phyloP scores from a whole-genome alignment of 2,797 vertebrate species.

The Lutjanus argentimaculatus region DNA sequence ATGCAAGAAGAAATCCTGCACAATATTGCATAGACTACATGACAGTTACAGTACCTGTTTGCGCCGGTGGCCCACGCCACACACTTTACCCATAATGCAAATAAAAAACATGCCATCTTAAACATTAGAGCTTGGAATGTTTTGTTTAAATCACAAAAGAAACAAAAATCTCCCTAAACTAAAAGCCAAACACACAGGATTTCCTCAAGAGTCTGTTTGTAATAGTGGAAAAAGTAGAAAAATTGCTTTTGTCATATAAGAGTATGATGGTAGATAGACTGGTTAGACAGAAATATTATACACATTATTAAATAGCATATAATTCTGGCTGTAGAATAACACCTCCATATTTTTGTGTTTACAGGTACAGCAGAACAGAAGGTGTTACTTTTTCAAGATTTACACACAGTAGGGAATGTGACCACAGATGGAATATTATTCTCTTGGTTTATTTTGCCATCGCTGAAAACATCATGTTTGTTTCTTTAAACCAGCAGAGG shows the following conservation, averaged over 20 bases:
- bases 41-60: slow-evolving; percentile 10
- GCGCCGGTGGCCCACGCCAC: not conserved
- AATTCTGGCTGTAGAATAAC: slow-evolving; percentile 12
- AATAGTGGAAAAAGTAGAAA: slow-evolving; percentile 9
- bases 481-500: slow-evolving; percentile 11
- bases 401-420: slow-evolving; percentile 10
- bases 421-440: not conserved
- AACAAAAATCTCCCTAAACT: not conserved
- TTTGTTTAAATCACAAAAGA: slow-evolving; percentile 4
- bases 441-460: not conserved
- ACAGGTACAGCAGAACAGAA: slow-evolving; percentile 17
- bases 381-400: slow-evolving; percentile 4
- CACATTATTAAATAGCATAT: slow-evolving; percentile 2
- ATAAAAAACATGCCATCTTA: not conserved
- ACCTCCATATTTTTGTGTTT: slow-evolving; percentile 20
- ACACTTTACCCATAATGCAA: slow-evolving; percentile 8
- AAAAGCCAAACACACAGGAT: not conserved
- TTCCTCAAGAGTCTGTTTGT: not conserved
- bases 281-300: slow-evolving; percentile 18
- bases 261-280: slow-evolving; percentile 3
- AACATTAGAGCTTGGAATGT: slow-evolving; percentile 53
- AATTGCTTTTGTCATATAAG: not conserved
- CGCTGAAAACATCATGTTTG: not conserved
- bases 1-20: slow-evolving; percentile 13
- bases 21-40: slow-evolving; percentile 50